Evolutionary conservation across 2,113 vertebrate species (phyloP).

Genomic region (Corapipo altera): DNA sequence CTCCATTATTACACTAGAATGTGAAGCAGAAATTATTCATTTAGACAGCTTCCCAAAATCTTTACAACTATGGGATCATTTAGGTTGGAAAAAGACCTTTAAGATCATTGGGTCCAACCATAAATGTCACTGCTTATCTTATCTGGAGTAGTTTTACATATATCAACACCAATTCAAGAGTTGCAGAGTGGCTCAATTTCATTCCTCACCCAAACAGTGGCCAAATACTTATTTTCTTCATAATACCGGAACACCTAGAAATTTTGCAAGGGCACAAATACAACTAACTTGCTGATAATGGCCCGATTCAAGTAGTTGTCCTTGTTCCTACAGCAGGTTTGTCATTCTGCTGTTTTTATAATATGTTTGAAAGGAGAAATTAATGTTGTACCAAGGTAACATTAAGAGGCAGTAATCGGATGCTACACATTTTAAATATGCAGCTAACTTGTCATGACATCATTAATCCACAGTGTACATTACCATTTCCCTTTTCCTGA

Average conservation of each 20-base stretch:
- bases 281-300: not conserved
- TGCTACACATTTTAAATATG: not conserved
- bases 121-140: constrained; percentile 51
- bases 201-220: not conserved
- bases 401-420: not conserved
- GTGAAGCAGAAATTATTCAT: constrained; percentile 7
- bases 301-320: not conserved
- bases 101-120: not conserved
- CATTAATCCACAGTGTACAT: not conserved
- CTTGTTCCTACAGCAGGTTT: not conserved
- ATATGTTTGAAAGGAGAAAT: not conserved
- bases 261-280: not conserved
- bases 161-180: constrained; percentile 35
- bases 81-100: not conserved
- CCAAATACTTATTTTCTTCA: constrained; percentile 26
- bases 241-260: not conserved
- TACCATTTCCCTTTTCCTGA: not conserved
- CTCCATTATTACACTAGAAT: not conserved
- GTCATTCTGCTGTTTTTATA: not conserved
- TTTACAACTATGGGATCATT: not conserved
- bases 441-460: not conserved
- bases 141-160: constrained; percentile 42
- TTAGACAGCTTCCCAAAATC: constrained; percentile 14
- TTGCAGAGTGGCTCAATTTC: not conserved
- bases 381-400: not conserved